Percentiles rank a stretch among this genome's conserved stretches.
Conservation (phyloP, 2,888 invertebrate species). For the Drosophila setosimentum region DNA sequence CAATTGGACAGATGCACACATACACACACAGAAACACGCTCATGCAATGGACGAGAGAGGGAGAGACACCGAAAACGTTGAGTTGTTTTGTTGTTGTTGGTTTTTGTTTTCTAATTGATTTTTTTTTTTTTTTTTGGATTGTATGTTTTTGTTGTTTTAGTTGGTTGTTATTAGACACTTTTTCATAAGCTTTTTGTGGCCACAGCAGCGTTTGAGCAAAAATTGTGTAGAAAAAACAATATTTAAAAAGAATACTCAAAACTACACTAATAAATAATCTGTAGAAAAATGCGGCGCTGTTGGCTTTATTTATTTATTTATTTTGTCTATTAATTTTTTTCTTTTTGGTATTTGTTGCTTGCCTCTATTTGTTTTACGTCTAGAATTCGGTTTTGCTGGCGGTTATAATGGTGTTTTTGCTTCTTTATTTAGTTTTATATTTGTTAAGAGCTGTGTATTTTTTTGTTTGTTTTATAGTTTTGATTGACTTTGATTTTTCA, state of each 20-base stretch:
- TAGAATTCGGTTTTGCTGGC: slow-evolving; percentile 8
- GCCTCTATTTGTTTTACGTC: neutral
- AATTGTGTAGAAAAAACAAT: slow-evolving; percentile 23
- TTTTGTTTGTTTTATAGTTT: slow-evolving; percentile 28
- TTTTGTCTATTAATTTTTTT: slow-evolving; percentile 25
- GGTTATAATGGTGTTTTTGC: slow-evolving; percentile 1
- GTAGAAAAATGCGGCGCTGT: slow-evolving; percentile 50
- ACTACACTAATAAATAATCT: slow-evolving; percentile 59
- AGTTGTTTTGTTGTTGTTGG: slow-evolving; percentile 34
- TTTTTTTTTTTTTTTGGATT: slow-evolving; percentile 31
- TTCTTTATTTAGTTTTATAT: slow-evolving; percentile 14
- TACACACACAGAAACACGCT: slow-evolving; percentile 8
- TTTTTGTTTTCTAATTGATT: slow-evolving; percentile 49
- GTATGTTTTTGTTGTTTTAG: slow-evolving; percentile 20
- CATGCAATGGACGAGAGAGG: slow-evolving; percentile 16
- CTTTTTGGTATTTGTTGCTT: neutral
- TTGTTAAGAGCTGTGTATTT: slow-evolving; percentile 12
- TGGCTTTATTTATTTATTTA: slow-evolving; percentile 37
- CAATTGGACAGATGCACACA: slow-evolving; percentile 33
- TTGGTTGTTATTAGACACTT: slow-evolving; percentile 35
- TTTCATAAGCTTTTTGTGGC: slow-evolving; percentile 48
- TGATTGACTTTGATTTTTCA: slow-evolving; percentile 51
- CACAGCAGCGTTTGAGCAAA: slow-evolving; percentile 49
- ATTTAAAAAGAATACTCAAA: slow-evolving; percentile 31
- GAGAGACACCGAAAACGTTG: slow-evolving; percentile 11